Base-by-base conservation (phyloP, 2,797 vertebrate genomes). In the Siniperca undulata region DNA sequence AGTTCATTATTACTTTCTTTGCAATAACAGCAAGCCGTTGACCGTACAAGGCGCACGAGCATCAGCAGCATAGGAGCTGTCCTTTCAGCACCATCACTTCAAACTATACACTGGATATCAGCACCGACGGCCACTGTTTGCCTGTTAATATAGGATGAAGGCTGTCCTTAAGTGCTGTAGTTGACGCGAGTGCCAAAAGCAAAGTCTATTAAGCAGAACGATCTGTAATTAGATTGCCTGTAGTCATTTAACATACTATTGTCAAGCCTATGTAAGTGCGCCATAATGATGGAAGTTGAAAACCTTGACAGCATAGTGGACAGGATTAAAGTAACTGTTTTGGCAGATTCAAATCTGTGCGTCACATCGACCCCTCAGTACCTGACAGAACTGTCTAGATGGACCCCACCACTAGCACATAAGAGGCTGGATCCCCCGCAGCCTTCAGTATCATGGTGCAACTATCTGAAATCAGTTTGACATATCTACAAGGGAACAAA, bases 1-100 rank as follows among this genome's bases (percentile, higher is more conserved):
- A 75, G 77, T 75, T 82, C 79, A 71, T 87, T 77, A 81, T 91
- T 80, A 86, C 81, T 84, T 74, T 86, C 46, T 82, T 70, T 80
- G 84, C 77, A 82, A 74, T 71, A 84, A 77, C 87, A 87, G 13
- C 53, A 52, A 79, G 79, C 66, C 14, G n/a, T 44, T 56, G 80
- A 75, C 55, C 78, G 46, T 7, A 65, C 19, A 22, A n/a, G 56
- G 75, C n/a, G 20, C 64, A 12, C 11, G 13, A 40, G 73, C 69
- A 75, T 82, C 66, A 79, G 70, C 70, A 77, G 73, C 80, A 62
- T 80, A 81, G 94, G 93, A 95, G 92, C 94, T 95, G 95, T 95
- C 92, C 92, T 91, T 95, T 95, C 94, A 96, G 94, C 94, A 95
- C 94, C 93, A 83, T 82, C 78, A 46, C 17, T 80, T 85, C 86